A percentile compares a stretch with the other conserved stretches of the same genome.
phyloP scores from a whole-genome alignment of 2,888 invertebrate genomes.

The Apantesis nais region DNA sequence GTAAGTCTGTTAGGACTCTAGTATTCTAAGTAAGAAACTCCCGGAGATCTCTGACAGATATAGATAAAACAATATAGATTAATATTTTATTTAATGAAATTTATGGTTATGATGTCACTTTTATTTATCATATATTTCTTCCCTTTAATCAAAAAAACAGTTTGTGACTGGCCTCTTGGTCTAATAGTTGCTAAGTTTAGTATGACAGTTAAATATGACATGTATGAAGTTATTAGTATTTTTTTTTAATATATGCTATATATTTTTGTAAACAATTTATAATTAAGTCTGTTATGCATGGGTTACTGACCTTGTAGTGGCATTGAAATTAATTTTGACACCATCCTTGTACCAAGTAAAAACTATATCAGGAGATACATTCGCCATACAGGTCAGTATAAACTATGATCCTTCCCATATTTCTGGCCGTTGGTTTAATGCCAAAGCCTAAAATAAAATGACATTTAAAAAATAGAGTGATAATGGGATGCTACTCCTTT shows the following conservation, averaged over 20 bases:
- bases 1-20: too few species aligned
- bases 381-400: conserved; percentile 91
- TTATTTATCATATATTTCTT: too few species aligned
- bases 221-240: too few species aligned
- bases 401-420: conserved; percentile 91
- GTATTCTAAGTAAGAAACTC: too few species aligned
- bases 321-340: conserved; percentile 89
- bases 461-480: not conserved
- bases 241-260: not conserved
- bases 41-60: too few species aligned
- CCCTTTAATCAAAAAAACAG: too few species aligned
- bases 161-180: too few species aligned
- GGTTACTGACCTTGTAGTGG: conserved; percentile 86
- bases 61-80: too few species aligned
- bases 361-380: conserved; percentile 90
- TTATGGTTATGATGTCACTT: too few species aligned
- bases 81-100: too few species aligned
- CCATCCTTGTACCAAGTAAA: conserved; percentile 95
- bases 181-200: too few species aligned
- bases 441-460: conserved; percentile 60
- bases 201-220: too few species aligned
- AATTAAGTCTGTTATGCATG: not conserved
- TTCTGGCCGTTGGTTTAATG: conserved; percentile 77
- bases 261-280: not conserved
- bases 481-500: not conserved